Percentiles rank a stretch among this genome's conserved stretches.
Evolutionary conservation across 1,140 invertebrate genomes (phyloP).

Genomic region (Antheraea mylitta): DNA sequence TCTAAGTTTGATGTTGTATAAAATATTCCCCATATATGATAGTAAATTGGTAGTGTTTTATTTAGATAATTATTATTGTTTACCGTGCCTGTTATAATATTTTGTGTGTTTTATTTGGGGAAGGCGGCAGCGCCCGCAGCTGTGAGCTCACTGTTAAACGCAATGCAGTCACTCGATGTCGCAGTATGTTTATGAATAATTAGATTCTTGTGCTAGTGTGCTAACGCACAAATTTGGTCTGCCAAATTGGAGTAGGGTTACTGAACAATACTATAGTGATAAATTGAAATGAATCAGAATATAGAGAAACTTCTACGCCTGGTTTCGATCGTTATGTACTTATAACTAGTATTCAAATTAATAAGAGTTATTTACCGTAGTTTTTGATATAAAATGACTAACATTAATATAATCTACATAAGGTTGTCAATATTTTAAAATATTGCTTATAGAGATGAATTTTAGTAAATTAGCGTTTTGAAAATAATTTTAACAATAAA

Average conservation of each 20-base stretch:
- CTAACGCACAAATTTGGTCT: constrained; percentile 75
- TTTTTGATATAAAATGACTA: neutral
- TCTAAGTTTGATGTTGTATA: neutral
- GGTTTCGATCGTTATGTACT: neutral
- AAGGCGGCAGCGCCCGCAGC: constrained; percentile 71
- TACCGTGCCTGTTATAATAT: constrained; percentile 7
- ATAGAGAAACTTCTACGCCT: neutral
- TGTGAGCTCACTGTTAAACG: constrained; percentile 74
- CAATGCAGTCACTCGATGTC: constrained; percentile 76
- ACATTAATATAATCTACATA: neutral
- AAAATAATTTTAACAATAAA: no score
- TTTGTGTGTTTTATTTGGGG: constrained; percentile 71
- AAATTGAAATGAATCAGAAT: neutral
- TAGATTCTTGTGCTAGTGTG: constrained; percentile 76
- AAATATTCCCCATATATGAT: neutral
- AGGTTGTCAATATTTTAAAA: no score
- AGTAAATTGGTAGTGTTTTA: neutral
- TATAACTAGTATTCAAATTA: neutral
- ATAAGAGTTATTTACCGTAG: neutral
- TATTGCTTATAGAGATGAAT: no score
- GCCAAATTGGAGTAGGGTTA: constrained; percentile 53
- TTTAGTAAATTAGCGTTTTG: no score
- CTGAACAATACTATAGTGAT: constrained; percentile 49
- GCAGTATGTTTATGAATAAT: constrained; percentile 73
- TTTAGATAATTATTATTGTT: neutral